phyloP scores from a whole-genome alignment of 2,888 invertebrate genomes.

The Gnatocerus cornutus region DNA sequence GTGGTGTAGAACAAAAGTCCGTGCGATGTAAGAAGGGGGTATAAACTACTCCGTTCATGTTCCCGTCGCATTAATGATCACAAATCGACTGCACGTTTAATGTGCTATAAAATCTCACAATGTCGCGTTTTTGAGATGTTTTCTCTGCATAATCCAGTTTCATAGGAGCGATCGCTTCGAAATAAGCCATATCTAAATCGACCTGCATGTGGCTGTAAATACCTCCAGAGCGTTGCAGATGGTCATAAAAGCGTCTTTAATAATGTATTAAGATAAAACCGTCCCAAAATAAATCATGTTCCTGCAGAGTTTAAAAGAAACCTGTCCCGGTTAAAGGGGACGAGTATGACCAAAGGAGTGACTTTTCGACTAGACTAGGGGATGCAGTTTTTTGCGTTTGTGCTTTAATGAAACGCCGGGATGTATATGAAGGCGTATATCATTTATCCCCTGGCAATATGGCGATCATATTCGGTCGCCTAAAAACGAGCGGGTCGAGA shows the following conservation, averaged over 20 bases:
- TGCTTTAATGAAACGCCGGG: slow-evolving; percentile 44
- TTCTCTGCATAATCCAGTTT: slow-evolving; percentile 21
- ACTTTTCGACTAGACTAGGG: slow-evolving; percentile 18
- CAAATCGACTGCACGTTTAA: neutral
- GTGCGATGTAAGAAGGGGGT: too few species aligned
- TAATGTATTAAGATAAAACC: slow-evolving; percentile 35
- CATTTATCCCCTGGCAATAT: slow-evolving; percentile 47
- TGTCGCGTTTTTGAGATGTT: slow-evolving; percentile 9
- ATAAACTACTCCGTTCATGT: too few species aligned
- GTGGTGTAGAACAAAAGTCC: too few species aligned
- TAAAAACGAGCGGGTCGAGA: slow-evolving; percentile 46
- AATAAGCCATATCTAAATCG: slow-evolving; percentile 35
- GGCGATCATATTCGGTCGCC: slow-evolving; percentile 46
- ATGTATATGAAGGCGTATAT: slow-evolving; percentile 44
- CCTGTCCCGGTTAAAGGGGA: slow-evolving; percentile 20
- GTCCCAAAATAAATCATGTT: slow-evolving; percentile 25
- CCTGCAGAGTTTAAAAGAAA: slow-evolving; percentile 11
- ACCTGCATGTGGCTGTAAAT: slow-evolving; percentile 29
- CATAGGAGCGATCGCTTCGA: slow-evolving; percentile 7
- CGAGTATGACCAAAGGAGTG: slow-evolving; percentile 10
- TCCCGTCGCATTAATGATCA: neutral
- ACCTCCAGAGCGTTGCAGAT: slow-evolving; percentile 30
- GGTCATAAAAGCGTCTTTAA: slow-evolving; percentile 37
- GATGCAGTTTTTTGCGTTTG: slow-evolving; percentile 41
- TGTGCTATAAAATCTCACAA: neutral